These are phyloP conservation scores for Nomada ruficornis DNA, from an alignment of 2,888 invertebrate species.

Conservation along the genomic window DNA sequence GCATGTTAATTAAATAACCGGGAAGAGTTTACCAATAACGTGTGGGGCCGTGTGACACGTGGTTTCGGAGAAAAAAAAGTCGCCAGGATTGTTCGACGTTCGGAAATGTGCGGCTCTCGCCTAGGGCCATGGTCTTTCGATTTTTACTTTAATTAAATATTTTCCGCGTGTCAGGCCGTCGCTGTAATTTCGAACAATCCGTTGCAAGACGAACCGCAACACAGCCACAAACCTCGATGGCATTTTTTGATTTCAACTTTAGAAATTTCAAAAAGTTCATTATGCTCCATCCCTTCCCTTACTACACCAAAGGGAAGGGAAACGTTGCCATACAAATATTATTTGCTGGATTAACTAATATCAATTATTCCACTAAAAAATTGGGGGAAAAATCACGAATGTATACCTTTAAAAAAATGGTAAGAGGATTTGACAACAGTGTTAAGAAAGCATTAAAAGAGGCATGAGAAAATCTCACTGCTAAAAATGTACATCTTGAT, in stretches of 20 bases:
- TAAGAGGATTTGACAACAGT: constrained; percentile 56
- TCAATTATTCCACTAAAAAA: neutral
- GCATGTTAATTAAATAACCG: constrained; percentile 78
- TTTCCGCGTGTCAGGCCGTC: constrained; percentile 67
- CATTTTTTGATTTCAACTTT: constrained; percentile 53
- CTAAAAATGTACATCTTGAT: constrained; percentile 76
- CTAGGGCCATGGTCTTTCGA: constrained; percentile 79
- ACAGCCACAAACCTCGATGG: constrained; percentile 47
- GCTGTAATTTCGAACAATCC: constrained; percentile 43
- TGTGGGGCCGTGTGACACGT: constrained; percentile 67
- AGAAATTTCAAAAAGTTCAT: constrained; percentile 31
- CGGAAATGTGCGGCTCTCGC: constrained; percentile 73
- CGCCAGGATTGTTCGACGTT: constrained; percentile 67
- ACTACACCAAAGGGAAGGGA: neutral
- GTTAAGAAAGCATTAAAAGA: constrained; percentile 53
- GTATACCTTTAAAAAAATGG: constrained; percentile 47
- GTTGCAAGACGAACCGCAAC: constrained; percentile 56
- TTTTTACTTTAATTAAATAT: constrained; percentile 83
- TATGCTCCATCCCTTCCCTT: neutral
- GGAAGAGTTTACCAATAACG: constrained; percentile 76
- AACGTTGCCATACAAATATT: neutral
- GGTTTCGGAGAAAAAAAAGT: constrained; percentile 65
- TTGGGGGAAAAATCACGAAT: constrained; percentile 4
- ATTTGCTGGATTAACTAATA: constrained; percentile 16
- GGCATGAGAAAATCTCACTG: constrained; percentile 33